Conservation (phyloP, 2,888 invertebrate genomes). For the Troides helena region DNA sequence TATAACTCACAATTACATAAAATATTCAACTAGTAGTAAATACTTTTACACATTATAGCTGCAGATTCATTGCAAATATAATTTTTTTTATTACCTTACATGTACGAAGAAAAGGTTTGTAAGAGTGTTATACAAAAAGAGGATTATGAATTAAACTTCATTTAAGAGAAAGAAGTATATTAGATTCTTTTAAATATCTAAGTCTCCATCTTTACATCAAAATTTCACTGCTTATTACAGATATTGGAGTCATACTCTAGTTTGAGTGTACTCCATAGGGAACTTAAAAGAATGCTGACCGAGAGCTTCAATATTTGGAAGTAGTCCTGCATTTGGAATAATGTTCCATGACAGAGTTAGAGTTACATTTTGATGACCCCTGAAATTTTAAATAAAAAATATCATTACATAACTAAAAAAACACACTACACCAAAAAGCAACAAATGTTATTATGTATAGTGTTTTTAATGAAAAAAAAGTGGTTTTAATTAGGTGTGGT, state of each 20-base stretch:
- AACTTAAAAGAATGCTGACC: slow-evolving; percentile 94
- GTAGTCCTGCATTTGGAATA: slow-evolving; percentile 97
- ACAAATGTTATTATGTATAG: no score
- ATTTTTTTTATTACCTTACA: no score
- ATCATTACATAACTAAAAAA: neutral
- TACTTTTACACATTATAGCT: no score
- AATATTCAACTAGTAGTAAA: no score
- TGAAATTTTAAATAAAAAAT: slow-evolving; percentile 64
- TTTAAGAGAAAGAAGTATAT: slow-evolving; percentile 47
- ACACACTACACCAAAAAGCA: no score
- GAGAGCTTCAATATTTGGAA: slow-evolving; percentile 91
- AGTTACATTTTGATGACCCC: slow-evolving; percentile 96
- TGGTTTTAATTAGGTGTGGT: no score
- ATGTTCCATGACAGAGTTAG: slow-evolving; percentile 98
- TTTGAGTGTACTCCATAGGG: slow-evolving; percentile 90
- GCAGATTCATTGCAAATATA: no score
- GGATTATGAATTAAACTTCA: slow-evolving; percentile 42
- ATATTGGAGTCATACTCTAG: slow-evolving; percentile 67
- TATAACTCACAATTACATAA: no score
- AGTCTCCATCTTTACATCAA: slow-evolving; percentile 36
- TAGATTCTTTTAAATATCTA: slow-evolving; percentile 48
- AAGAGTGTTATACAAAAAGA: neutral
- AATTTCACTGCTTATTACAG: slow-evolving; percentile 30
- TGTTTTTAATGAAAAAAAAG: no score
- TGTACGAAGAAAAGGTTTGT: neutral